These are phyloP conservation scores for Hystrix cristata DNA, from an alignment of 2,113 vertebrate genomes.

Conservation along the genomic window DNA sequence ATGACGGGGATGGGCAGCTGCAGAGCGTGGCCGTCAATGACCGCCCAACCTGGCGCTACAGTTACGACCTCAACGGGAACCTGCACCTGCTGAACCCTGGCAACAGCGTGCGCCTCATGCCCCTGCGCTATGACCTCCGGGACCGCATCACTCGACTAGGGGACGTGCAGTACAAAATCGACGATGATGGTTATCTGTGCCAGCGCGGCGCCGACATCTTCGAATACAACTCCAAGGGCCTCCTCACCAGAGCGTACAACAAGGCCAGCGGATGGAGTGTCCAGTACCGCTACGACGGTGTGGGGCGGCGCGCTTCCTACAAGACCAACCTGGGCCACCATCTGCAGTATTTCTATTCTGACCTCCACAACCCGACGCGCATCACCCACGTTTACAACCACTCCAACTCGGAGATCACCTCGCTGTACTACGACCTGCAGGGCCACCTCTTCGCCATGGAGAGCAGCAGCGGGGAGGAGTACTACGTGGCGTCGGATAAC, in stretches of 20 bases:
- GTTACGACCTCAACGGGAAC: slow-evolving; percentile 98
- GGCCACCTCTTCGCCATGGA: slow-evolving; percentile 99
- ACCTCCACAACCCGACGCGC: slow-evolving; percentile 96
- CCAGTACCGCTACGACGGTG: slow-evolving; percentile 97
- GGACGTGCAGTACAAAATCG: slow-evolving; percentile 96
- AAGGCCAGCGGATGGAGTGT: slow-evolving; percentile 96
- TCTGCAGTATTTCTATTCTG: slow-evolving; percentile 98
- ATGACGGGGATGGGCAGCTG: slow-evolving; percentile 98
- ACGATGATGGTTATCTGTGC: slow-evolving; percentile 97
- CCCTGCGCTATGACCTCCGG: slow-evolving; percentile 96
- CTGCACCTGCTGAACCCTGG: slow-evolving; percentile 97
- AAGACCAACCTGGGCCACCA: slow-evolving; percentile 98
- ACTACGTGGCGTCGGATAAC: slow-evolving; percentile 98
- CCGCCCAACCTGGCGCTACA: slow-evolving; percentile 99
- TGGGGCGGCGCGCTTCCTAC: slow-evolving; percentile 96
- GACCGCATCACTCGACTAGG: slow-evolving; percentile 98
- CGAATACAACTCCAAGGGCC: slow-evolving; percentile 99
- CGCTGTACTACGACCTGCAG: slow-evolving; percentile 98
- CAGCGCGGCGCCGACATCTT: slow-evolving; percentile 96
- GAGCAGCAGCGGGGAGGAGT: slow-evolving; percentile 98
- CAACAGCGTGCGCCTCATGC: slow-evolving; percentile 96
- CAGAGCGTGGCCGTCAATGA: slow-evolving; percentile 98
- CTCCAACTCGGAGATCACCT: slow-evolving; percentile 98
- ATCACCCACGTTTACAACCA: slow-evolving; percentile 99
- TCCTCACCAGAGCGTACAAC: slow-evolving; percentile 96